Percentiles rank a stretch among this genome's conserved stretches.
phyloP scores from a whole-genome alignment of 2,888 invertebrate species.

The Nematopogon swammerdamellus region DNA sequence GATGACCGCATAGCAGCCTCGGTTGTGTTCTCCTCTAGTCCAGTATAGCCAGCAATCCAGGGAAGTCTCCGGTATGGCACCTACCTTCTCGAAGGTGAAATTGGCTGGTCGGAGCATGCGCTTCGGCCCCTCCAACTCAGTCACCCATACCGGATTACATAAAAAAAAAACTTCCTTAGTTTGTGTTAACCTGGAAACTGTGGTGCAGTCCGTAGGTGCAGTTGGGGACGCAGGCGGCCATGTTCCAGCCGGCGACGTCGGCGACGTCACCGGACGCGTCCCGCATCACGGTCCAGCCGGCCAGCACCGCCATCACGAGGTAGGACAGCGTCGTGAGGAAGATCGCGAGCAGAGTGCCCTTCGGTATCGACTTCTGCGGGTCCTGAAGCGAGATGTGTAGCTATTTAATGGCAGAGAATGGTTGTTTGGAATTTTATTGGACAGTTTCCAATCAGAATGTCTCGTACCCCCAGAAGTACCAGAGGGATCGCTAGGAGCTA shows the following conservation, averaged over 20 bases:
- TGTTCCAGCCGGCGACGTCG: constrained; percentile 54
- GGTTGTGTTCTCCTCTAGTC: too few species aligned
- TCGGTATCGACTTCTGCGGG: constrained; percentile 83
- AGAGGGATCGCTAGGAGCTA: too few species aligned
- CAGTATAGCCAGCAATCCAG: too few species aligned
- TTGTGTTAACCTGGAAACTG: constrained; percentile 71
- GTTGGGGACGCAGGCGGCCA: constrained; percentile 48
- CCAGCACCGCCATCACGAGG: constrained; percentile 75
- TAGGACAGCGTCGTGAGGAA: constrained; percentile 84
- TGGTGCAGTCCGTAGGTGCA: constrained; percentile 75
- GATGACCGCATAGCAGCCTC: too few species aligned
- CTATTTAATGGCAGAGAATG: not conserved
- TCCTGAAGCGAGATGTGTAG: constrained; percentile 64
- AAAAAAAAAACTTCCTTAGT: too few species aligned
- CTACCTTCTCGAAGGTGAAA: too few species aligned
- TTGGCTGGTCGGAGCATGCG: too few species aligned
- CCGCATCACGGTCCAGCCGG: constrained; percentile 71
- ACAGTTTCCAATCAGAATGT: too few species aligned
- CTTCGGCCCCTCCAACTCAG: too few species aligned
- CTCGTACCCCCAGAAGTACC: too few species aligned
- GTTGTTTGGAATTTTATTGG: not conserved
- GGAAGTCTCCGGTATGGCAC: too few species aligned
- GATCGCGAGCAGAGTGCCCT: constrained; percentile 92
- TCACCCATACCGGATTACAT: too few species aligned
- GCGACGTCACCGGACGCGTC: constrained; percentile 73